phyloP scores from a whole-genome alignment of 2,113 vertebrate genomes.

The Nicator chloris region DNA sequence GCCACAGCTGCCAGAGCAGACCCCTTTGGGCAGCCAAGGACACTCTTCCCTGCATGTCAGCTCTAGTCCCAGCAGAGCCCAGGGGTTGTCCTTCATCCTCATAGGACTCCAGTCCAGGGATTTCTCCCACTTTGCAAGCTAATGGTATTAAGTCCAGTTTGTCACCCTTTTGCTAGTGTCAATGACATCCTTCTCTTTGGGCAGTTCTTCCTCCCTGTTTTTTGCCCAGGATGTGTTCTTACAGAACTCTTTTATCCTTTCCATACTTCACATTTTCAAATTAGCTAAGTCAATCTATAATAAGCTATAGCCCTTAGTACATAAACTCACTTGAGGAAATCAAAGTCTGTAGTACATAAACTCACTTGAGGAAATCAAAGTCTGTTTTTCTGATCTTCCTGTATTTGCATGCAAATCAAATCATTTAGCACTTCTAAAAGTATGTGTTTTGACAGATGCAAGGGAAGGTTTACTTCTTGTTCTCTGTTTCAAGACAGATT shows the following conservation, averaged over 20 bases:
- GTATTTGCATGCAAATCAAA: not conserved
- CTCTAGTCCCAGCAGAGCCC: not conserved
- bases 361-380: not conserved
- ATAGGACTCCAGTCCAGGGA: accelerated
- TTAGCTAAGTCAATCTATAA: not conserved
- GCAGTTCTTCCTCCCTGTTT: not conserved
- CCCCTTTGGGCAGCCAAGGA: not conserved
- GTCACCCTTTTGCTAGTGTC: not conserved
- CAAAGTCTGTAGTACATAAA: not conserved
- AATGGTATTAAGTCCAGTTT: not conserved
- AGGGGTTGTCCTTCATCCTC: not conserved
- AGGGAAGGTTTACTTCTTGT: not conserved
- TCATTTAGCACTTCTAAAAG: not conserved
- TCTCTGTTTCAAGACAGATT: not conserved
- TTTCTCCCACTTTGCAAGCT: not conserved
- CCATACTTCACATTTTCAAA: not conserved
- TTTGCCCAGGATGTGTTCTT: not conserved
- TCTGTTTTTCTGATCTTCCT: not conserved
- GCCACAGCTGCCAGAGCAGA: not conserved
- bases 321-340: not conserved
- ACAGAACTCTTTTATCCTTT: not conserved
- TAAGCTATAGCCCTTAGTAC: no score
- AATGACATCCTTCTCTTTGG: not conserved
- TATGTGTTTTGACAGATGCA: not conserved
- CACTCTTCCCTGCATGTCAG: not conserved